phyloP scores from a whole-genome alignment of 2,113 vertebrate genomes.

The Lophotis ruficrista region DNA sequence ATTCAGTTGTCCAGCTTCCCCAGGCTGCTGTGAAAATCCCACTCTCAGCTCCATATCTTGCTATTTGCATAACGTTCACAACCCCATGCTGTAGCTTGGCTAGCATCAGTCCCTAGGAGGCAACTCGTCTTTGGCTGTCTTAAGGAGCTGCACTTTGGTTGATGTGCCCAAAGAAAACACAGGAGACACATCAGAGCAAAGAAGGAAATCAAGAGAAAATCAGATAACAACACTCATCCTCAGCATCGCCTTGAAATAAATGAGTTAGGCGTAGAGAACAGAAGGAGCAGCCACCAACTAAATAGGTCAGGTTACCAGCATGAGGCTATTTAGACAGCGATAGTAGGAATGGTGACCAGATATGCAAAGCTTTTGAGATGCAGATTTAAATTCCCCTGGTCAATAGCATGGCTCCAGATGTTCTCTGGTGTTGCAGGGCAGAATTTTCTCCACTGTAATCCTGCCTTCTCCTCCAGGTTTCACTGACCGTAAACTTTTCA shows the following conservation, averaged over 20 bases:
- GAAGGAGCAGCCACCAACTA: not conserved
- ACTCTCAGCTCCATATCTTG: not conserved
- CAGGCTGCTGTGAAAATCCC: not conserved
- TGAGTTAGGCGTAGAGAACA: not conserved
- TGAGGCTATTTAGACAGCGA: not conserved
- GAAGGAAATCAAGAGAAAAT: not conserved
- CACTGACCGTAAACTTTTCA: conserved; percentile 18
- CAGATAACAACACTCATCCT: not conserved
- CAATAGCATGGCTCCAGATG: not conserved
- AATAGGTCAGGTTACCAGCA: not conserved
- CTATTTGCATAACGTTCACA: not conserved
- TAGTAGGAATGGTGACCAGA: not conserved
- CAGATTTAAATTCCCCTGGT: not conserved
- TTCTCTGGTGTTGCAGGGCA: not conserved
- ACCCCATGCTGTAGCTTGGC: not conserved
- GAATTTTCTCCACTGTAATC: not conserved
- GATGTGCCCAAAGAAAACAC: not conserved
- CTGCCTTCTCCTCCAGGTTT: not conserved
- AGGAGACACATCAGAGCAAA: not conserved
- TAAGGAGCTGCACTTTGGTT: not conserved
- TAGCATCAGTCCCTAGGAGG: not conserved
- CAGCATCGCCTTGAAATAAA: not conserved
- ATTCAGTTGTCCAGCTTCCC: not conserved
- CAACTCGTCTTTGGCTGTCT: not conserved
- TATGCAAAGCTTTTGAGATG: conserved; percentile 17